These are phyloP conservation scores for Parauchenoglanis punctatus DNA, from an alignment of 2,797 vertebrate genomes.

Conservation along the genomic window DNA sequence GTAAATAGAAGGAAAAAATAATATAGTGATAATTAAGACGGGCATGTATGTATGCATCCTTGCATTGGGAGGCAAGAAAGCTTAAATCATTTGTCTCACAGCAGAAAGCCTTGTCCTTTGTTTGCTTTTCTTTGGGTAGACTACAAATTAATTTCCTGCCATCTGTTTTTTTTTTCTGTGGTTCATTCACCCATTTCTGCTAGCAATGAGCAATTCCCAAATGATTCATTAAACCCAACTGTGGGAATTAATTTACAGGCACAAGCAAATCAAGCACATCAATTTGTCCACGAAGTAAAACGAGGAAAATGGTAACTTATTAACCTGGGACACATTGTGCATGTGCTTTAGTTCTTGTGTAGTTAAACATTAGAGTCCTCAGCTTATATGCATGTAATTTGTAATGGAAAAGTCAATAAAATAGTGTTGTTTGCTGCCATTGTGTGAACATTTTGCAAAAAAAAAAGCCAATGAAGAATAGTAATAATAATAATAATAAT, in stretches of 20 bases:
- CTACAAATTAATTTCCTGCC: conserved; percentile 1
- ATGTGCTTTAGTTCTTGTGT: neutral
- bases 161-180: neutral
- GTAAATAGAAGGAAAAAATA: neutral
- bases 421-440: neutral
- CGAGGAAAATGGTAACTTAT: neutral
- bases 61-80: neutral
- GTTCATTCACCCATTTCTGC: neutral
- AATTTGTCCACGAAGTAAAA: neutral
- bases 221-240: conserved; percentile 7
- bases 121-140: conserved; percentile 12
- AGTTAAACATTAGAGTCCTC: neutral
- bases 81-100: neutral
- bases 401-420: neutral
- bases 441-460: neutral
- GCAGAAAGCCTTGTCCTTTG: neutral
- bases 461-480: neutral
- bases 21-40: conserved; percentile 39
- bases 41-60: conserved; percentile 6
- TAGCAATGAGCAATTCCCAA: neutral
- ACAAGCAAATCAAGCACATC: neutral
- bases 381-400: neutral
- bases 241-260: neutral
- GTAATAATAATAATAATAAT: conserved; percentile 5
- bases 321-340: neutral